Base-by-base conservation (phyloP, 2,113 vertebrate species). In the Eira barbara region DNA sequence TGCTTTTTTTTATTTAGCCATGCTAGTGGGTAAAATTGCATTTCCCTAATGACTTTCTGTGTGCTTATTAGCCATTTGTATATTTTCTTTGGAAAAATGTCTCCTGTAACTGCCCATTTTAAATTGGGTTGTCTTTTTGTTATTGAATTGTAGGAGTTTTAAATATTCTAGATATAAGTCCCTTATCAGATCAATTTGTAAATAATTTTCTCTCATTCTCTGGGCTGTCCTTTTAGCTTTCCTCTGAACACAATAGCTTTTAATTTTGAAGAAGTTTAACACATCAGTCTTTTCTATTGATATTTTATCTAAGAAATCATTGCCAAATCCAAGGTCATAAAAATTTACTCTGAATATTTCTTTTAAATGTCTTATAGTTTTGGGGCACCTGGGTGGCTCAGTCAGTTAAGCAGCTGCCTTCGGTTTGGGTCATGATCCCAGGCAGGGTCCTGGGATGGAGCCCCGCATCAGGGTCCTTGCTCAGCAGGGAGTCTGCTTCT, bases 1-100 rank as follows among this genome's bases (percentile, higher is more conserved):
- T 83, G 27, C 4, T 45, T 69, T 47, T 78, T 78, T 67, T 74
- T n/a, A 83, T 84, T 17, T 39, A 84, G 86, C 34, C 31, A 49
- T 73, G 25, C 88, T 71, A n/a, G 2, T n/a, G 29, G 15, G 14
- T 76, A 27, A 89, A 74, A 82, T 93, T 96, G 45, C 36, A 49
- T 86, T 89, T 91, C 12, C 45, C 31, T 21, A 89, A 25, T 81
- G 71, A 69, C 12, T 89, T 97, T 88, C 39, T 39, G 5, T n/a
- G 42, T 63, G 14, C 8, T 84, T 78, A 71, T 76, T 79, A 95
- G 42, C 34, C 27, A 87, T 79, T 67, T 83, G 45, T 36, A 13
- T 67, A 27, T 79, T 74, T 83, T 78, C 25, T 96, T 93, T 85
- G 25, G 17, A 73, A 93, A 92, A 97, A 84, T 42, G 23, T 65